Conservation (phyloP, 1,140 invertebrate genomes). For the Polypedilum pembai region DNA sequence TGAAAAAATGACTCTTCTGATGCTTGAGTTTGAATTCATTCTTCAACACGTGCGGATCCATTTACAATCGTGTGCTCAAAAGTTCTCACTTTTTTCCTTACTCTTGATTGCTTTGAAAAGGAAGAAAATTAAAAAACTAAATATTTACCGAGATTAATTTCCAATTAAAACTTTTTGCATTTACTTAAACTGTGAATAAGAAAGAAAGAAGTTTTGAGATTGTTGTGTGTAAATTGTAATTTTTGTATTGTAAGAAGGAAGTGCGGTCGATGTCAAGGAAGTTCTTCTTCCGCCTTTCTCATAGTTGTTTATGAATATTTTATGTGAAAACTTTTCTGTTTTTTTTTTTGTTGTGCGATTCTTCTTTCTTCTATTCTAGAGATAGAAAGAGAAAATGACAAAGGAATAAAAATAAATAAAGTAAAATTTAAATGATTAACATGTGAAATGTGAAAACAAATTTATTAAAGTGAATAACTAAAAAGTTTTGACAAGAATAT, state of each 20-base stretch:
- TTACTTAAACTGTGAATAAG: neutral
- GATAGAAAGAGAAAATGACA: neutral
- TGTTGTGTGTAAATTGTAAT: neutral
- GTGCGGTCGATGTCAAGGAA: neutral
- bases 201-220: neutral
- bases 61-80: neutral
- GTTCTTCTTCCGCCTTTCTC: neutral
- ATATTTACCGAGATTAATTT: too few species aligned
- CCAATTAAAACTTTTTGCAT: neutral
- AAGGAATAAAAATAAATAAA: neutral
- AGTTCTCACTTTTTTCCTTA: neutral
- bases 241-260: neutral
- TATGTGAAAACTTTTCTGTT: constrained; percentile 2
- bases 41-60: neutral
- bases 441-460: too few species aligned
- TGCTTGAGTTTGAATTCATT: constrained; percentile 25
- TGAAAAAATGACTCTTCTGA: neutral
- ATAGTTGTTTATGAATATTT: constrained; percentile 28
- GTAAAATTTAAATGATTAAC: neutral
- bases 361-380: neutral
- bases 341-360: constrained; percentile 6
- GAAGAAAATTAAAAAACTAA: neutral
- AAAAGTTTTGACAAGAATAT: too few species aligned
- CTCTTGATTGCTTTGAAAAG: neutral
- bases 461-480: too few species aligned